Evolutionary conservation across 2,888 invertebrate genomes (phyloP).

Genomic region (Zaprionus lineosus): DNA sequence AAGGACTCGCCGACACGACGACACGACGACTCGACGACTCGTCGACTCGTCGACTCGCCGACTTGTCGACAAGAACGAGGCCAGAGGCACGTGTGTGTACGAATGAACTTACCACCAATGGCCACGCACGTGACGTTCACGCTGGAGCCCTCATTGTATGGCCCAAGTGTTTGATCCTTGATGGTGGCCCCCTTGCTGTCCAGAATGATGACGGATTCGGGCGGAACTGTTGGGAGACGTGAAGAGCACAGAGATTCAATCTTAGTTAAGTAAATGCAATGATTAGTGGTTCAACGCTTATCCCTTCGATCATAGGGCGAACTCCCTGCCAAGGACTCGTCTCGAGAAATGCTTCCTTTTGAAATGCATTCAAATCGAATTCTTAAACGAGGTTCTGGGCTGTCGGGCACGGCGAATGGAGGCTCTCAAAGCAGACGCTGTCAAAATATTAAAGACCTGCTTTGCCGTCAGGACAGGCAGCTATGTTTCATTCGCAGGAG

Average conservation of each 20-base stretch:
- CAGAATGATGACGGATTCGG: conserved; percentile 90
- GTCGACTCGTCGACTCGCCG: conserved; percentile 16
- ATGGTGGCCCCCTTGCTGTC: conserved; percentile 90
- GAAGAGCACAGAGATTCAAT: no score
- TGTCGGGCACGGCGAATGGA: conserved; percentile 3
- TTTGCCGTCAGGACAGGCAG: conserved; percentile 30
- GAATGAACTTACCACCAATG: conserved; percentile 88
- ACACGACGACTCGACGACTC: neutral
- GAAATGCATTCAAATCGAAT: conserved; percentile 10
- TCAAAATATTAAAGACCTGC: conserved; percentile 52
- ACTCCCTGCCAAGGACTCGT: no score
- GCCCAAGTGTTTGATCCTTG: conserved; percentile 90
- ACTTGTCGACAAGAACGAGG: conserved; percentile 1
- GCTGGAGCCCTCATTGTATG: conserved; percentile 92
- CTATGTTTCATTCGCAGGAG: conserved; percentile 43
- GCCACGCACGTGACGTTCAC: conserved; percentile 93
- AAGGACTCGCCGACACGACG: conserved; percentile 19
- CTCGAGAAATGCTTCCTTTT: no score
- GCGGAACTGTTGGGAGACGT: conserved; percentile 87
- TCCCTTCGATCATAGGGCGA: no score
- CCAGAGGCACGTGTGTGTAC: conserved; percentile 26
- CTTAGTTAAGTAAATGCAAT: neutral
- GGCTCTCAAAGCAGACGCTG: conserved; percentile 24
- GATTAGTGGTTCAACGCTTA: no score
- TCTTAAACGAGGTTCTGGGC: neutral